A percentile compares a stretch with the other conserved stretches of the same genome.
Evolutionary conservation across 2,888 invertebrate species (phyloP).

Genomic region (Chymomyza procnemis): DNA sequence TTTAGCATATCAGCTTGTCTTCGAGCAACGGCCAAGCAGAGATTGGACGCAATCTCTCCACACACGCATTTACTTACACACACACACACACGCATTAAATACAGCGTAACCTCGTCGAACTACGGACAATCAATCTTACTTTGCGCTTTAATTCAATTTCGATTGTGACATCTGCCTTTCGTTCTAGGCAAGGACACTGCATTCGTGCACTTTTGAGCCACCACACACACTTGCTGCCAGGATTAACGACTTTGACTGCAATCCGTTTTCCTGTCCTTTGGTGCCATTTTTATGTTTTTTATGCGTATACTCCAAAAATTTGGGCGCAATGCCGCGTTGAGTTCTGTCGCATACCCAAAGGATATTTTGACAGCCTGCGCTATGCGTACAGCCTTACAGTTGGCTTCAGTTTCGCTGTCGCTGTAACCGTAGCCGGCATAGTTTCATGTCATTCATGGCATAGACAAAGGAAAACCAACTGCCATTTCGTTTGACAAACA

Average conservation of each 20-base stretch:
- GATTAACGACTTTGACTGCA: slow-evolving; percentile 55
- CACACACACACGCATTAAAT: not conserved
- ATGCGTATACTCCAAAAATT: slow-evolving; percentile 1
- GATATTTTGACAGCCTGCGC: slow-evolving; percentile 66
- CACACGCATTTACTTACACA: not conserved
- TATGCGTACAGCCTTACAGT: not conserved
- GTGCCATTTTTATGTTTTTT: slow-evolving; percentile 2
- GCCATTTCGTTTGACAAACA: slow-evolving; percentile 22
- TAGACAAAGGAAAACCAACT: slow-evolving; percentile 34
- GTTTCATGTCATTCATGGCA: slow-evolving; percentile 42
- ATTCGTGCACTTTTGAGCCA: slow-evolving; percentile 22
- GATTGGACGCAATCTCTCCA: not conserved
- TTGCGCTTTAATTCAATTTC: slow-evolving; percentile 79
- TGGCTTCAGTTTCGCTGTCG: not conserved
- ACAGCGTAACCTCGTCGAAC: slow-evolving; percentile 64
- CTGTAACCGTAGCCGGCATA: slow-evolving; percentile 34
- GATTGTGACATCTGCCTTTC: slow-evolving; percentile 78
- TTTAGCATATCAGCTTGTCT: not conserved
- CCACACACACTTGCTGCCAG: slow-evolving; percentile 46
- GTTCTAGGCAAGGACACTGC: slow-evolving; percentile 25
- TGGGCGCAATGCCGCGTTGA: slow-evolving; percentile 8
- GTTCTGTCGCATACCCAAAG: slow-evolving; percentile 52
- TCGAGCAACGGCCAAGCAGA: not conserved
- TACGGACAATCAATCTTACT: slow-evolving; percentile 78
- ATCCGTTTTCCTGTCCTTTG: slow-evolving; percentile 2